Evolutionary conservation across 2,113 vertebrate species (phyloP).

Genomic region (Fulmarus glacialis): DNA sequence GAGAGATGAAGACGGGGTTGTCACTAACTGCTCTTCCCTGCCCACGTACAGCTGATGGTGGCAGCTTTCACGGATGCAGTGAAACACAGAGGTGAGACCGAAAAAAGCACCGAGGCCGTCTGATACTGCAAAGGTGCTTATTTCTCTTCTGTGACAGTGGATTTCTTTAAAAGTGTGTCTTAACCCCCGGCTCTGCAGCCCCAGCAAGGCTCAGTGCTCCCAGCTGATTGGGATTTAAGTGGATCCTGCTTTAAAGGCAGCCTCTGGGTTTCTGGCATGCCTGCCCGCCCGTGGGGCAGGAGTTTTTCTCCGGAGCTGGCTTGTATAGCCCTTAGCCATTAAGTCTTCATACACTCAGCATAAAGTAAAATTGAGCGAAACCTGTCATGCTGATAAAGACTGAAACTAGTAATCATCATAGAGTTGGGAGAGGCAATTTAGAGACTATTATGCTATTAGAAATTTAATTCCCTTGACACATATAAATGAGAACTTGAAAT

Average conservation of each 20-base stretch:
- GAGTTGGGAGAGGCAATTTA: neutral
- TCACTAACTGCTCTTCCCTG: neutral
- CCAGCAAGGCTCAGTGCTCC: neutral
- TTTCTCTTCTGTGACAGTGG: neutral
- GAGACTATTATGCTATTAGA: neutral
- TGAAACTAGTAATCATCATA: neutral
- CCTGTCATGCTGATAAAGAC: neutral
- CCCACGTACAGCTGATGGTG: neutral
- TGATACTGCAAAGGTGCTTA: neutral
- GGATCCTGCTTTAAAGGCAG: neutral
- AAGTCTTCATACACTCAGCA: neutral
- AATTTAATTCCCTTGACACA: neutral
- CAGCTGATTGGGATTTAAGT: neutral
- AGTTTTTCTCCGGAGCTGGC: neutral
- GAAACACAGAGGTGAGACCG: neutral
- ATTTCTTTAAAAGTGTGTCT: neutral
- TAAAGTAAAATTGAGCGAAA: neutral
- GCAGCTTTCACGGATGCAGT: neutral
- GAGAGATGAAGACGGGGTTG: neutral
- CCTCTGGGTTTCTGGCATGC: neutral
- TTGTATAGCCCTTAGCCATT: fast-evolving
- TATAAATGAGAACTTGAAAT: neutral
- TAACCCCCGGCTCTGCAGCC: neutral
- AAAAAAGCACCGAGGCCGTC: fast-evolving
- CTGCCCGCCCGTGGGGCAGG: neutral